phyloP scores from a whole-genome alignment of 2,797 vertebrate species.

The Malurus splendens region DNA sequence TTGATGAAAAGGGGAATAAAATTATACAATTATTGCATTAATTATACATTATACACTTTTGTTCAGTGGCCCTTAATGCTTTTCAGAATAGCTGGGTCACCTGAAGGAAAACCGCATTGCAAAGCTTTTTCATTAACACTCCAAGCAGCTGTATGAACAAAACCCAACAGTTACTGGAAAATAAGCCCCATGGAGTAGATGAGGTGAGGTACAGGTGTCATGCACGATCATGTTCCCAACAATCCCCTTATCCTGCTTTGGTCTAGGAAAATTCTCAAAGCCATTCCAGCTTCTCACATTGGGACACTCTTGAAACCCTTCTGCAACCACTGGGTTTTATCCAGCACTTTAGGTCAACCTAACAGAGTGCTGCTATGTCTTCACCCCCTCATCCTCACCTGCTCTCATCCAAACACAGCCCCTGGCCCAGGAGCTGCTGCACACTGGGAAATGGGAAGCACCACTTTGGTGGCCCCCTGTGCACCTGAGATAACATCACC shows the following conservation, averaged over 20 bases:
- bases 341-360: neutral
- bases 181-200: neutral
- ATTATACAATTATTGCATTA: constrained; percentile 58
- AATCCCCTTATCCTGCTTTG: neutral
- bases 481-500: neutral
- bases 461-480: neutral
- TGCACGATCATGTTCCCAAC: neutral
- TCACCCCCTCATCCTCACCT: accelerated
- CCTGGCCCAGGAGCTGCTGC: neutral
- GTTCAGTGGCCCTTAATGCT: constrained; percentile 34
- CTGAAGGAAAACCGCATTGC: neutral
- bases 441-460: neutral
- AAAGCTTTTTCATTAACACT: neutral
- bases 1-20: constrained; percentile 56
- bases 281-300: neutral
- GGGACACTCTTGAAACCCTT: neutral
- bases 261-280: neutral
- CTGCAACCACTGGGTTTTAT: neutral
- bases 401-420: accelerated
- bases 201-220: neutral
- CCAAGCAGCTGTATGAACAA: neutral
- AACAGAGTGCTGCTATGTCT: neutral
- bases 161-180: neutral
- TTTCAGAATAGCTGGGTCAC: constrained; percentile 20
- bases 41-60: constrained; percentile 57